Conservation (phyloP, 2,888 invertebrate species). For the Scaptomyza reducta region DNA sequence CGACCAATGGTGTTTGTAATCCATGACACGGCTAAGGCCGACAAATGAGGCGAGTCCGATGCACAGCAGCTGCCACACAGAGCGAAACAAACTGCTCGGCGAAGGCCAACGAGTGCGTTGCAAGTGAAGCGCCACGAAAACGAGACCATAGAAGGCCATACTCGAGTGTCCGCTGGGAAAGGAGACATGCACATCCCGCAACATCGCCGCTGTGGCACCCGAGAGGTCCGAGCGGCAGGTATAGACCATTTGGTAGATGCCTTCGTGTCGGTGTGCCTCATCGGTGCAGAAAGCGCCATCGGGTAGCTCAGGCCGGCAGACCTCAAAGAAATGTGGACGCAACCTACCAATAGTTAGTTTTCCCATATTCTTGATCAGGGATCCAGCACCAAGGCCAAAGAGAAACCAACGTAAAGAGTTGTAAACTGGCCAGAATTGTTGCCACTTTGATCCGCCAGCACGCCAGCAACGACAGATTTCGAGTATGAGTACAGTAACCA, state of each 20-base stretch:
- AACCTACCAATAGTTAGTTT: conserved; percentile 68
- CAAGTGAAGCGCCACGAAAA: conserved; percentile 65
- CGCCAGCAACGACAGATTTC: conserved; percentile 47
- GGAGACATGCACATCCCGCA: conserved; percentile 55
- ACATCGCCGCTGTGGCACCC: conserved; percentile 38
- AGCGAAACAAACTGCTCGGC: conserved; percentile 43
- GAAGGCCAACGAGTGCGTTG: conserved; percentile 54
- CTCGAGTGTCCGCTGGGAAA: conserved; percentile 79
- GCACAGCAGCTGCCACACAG: conserved; percentile 88
- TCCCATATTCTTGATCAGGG: conserved; percentile 57
- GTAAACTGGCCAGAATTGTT: conserved; percentile 32
- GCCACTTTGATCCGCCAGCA: neutral
- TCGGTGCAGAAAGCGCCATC: conserved; percentile 61
- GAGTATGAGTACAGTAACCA: conserved; percentile 33
- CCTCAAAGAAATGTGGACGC: conserved; percentile 72
- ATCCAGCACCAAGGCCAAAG: conserved; percentile 48
- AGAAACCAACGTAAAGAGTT: conserved; percentile 61
- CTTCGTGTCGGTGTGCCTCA: conserved; percentile 12
- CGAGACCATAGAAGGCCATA: conserved; percentile 67
- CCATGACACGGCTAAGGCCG: conserved; percentile 94
- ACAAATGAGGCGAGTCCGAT: conserved; percentile 92
- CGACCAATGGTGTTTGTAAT: conserved; percentile 99
- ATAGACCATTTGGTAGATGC: conserved; percentile 56
- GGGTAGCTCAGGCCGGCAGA: conserved; percentile 59
- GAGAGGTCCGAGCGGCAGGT: conserved; percentile 36